A percentile compares a stretch with the other conserved stretches of the same genome.
Conservation (phyloP, 2,797 vertebrate genomes). For the Chloroceryle amazona region DNA sequence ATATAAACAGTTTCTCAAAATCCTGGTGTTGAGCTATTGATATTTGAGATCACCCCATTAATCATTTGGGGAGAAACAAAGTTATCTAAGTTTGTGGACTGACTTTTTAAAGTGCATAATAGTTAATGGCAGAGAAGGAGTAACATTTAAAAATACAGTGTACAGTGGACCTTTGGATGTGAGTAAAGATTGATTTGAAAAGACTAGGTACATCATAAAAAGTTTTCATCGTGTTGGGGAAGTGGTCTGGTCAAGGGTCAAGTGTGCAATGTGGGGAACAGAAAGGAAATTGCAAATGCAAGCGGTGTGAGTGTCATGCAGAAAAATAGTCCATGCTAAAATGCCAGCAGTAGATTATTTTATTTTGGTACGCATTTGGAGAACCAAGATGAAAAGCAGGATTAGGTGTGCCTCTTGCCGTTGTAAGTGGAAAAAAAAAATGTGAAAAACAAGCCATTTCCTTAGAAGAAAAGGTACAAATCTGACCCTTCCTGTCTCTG, state of each 20-base stretch:
- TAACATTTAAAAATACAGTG: background rate
- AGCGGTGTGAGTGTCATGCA: background rate
- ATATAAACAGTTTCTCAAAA: conserved; percentile 73
- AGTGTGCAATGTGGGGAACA: background rate
- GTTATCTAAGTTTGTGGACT: conserved; percentile 64
- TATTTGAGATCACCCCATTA: conserved; percentile 78
- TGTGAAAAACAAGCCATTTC: background rate
- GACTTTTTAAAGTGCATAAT: conserved; percentile 58
- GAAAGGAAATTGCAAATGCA: background rate
- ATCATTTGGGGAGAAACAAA: conserved; percentile 75
- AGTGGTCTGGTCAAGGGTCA: background rate
- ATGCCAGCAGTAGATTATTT: background rate
- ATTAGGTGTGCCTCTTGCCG: background rate
- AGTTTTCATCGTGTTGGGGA: background rate
- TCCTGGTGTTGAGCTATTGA: conserved; percentile 65
- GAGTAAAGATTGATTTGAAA: conserved; percentile 2
- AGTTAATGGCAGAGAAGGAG: conserved; percentile 15
- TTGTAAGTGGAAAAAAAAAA: background rate
- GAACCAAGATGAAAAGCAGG: background rate
- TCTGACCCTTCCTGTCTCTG: background rate
- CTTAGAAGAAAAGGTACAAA: background rate
- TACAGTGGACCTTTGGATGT: background rate
- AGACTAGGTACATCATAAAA: background rate
- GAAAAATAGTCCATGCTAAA: background rate
- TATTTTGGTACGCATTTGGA: background rate